Base-by-base conservation (phyloP, 2,113 vertebrate species). In the Ptilonorhynchus violaceus region DNA sequence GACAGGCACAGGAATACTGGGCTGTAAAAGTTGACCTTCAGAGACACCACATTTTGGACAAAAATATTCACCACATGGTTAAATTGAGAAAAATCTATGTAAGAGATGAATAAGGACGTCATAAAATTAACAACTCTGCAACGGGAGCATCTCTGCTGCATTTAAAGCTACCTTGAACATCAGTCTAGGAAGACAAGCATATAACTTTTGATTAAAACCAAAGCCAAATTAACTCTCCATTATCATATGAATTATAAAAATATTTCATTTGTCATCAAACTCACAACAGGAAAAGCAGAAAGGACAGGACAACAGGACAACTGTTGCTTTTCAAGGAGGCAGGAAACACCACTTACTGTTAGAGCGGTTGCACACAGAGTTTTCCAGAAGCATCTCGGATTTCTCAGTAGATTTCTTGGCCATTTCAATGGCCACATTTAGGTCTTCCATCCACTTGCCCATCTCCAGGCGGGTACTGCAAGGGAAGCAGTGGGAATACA, bases 371-470 rank as follows among this genome's bases (percentile, higher is more conserved):
- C 95, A 96, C 7, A 97, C 33, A 0, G 97, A 91, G 22, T 97
- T 69, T 17, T 99, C 98, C 6, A 98, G 97, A 60, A 98, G 98
- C 37, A 96, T 55, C 9, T 97, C 98, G 1, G 98, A 96, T 24
- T 98, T 98, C 58, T 98, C 98, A 12, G 98, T 92, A 10, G 96
- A 98, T 92, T 98, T 99, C 97, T 99, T 99, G 60, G 99, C 98
- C 92, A 98, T 97, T 70, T 99, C 98, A 9, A 99, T 99, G 1
- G 99, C 99, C 13, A 98, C 37, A 62, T 98, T 99, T 9, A 99
- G 97, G 89, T 99, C 99, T 30, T 98, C 98, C 82, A 99, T 98
- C 99, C 99, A 99, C 94, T 99, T 99, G 23, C 98, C 98, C 98
- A 99, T 99, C 96, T 99, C 99, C 93, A 99, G 96, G 69, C 97